Conservation (phyloP, 1,140 invertebrate genomes). For the Drosophila serrata region DNA sequence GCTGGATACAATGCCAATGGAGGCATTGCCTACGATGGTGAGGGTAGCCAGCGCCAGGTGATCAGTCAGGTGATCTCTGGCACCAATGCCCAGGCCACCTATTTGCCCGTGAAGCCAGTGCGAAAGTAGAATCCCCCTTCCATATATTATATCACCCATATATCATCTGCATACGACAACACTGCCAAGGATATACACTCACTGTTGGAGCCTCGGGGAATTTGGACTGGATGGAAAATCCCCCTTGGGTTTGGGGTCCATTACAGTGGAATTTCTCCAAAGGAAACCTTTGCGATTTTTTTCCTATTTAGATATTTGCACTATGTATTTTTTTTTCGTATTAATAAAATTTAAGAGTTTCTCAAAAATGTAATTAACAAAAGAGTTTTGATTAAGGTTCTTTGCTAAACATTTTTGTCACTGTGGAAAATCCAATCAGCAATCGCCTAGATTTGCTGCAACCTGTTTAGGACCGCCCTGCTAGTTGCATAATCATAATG, state of each 20-base stretch:
- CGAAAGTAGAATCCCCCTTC: slow-evolving; percentile 49
- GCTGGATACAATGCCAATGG: background rate
- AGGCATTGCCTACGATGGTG: slow-evolving; percentile 22
- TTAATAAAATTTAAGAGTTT: slow-evolving; percentile 67
- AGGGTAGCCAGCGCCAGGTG: slow-evolving; percentile 44
- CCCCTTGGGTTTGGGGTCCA: slow-evolving; percentile 29
- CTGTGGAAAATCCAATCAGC: slow-evolving; percentile 2
- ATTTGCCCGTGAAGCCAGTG: slow-evolving; percentile 72
- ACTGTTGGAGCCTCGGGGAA: slow-evolving; percentile 31
- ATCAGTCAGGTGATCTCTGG: slow-evolving; percentile 30
- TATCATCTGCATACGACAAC: background rate
- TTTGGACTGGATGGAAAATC: slow-evolving; percentile 13
- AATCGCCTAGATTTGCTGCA: no score
- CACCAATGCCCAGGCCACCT: slow-evolving; percentile 79
- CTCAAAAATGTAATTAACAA: slow-evolving; percentile 51
- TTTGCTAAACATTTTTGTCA: background rate
- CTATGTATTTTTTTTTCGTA: slow-evolving; percentile 23
- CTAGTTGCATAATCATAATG: slow-evolving; percentile 22
- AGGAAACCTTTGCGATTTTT: slow-evolving; percentile 45
- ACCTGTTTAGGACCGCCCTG: slow-evolving; percentile 16
- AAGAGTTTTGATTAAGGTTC: background rate
- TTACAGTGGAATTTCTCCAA: slow-evolving; percentile 44
- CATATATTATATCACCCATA: background rate
- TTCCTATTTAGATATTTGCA: slow-evolving; percentile 28
- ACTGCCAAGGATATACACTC: slow-evolving; percentile 20